Evolutionary conservation across 2,888 invertebrate genomes (phyloP), one percentile per base, ranked within the genome.

Genomic region (Caenorhabditis panamensis): DNA sequence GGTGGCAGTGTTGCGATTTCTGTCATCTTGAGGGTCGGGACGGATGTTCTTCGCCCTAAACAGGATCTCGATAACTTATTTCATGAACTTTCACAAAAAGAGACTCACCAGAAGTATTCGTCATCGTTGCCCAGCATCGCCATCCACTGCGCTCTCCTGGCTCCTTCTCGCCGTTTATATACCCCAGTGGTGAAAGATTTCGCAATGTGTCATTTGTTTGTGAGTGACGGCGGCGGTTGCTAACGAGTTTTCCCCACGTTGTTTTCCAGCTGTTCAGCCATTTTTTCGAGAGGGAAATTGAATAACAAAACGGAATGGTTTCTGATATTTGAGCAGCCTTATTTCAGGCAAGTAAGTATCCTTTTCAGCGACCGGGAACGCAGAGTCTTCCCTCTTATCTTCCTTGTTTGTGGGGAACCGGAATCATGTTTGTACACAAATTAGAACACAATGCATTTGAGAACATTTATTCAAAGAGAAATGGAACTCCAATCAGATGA

Each of bases 111-210:
- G n/a, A 28, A 28, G 28, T 54, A 54, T 28, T 54, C 28, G 54
- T 54, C 54, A 28, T 26, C 54, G 47, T 47, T 18, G 3, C 18
- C 47, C 3, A 47, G 47, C 47, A 47, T 47, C 16, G 28, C 6
- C 54, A 28, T 26, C 28, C 28, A 53, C 54, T 26, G 26, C 26
- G 13, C 26, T 26, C 16, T 28, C 24, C 24, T 22, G 20, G 3
- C 16, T 24, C 24, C 11, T 51, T 28, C n/a, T n/a, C 16, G 11
- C 16, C n/a, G 26, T 28, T 54, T 54, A 54, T 54, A 54, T 6
- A 28, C 8, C 18, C 47, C 8, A 26, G n/a, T 54, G 54, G 54
- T 54, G 54, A 54, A 54, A 54, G 54, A 54, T 54, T 54, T 54
- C 54, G 54, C 26, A 54, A 54, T 54, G 2, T 18, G 41, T 18